Percentiles rank a stretch among this genome's conserved stretches.
Conservation (phyloP, 2,888 invertebrate genomes). For the Meteorus cinctellus region DNA sequence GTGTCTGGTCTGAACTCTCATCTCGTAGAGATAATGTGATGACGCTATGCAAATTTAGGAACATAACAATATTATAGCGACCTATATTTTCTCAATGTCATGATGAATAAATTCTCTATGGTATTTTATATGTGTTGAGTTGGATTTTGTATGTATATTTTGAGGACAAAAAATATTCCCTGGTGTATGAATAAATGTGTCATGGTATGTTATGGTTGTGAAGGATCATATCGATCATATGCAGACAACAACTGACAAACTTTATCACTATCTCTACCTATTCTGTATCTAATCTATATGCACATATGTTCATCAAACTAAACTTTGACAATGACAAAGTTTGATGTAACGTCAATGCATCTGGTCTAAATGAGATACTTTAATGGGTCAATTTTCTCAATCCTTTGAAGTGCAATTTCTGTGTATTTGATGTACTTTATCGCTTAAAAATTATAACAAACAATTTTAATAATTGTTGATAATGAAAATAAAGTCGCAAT, state of each 20-base stretch:
- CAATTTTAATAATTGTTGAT: too few species aligned
- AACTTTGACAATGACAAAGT: neutral
- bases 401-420: too few species aligned
- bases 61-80: conserved; percentile 16
- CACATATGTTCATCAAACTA: neutral
- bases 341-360: neutral
- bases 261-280: neutral
- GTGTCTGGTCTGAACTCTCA: neutral
- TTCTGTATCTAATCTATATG: neutral
- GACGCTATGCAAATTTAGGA: conserved; percentile 9
- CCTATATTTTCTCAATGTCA: conserved; percentile 25
- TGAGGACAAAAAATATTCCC: too few species aligned
- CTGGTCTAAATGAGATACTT: too few species aligned
- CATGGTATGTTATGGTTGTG: too few species aligned
- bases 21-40: conserved; percentile 7
- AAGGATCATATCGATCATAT: neutral
- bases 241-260: neutral
- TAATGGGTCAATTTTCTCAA: too few species aligned
- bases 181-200: too few species aligned
- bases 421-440: too few species aligned
- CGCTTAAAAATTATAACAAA: too few species aligned
- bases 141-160: too few species aligned
- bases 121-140: neutral
- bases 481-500: too few species aligned
- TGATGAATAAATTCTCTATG: conserved; percentile 21